Evolutionary conservation across 2,113 vertebrate genomes (phyloP), one percentile per base, ranked within the genome.

Genomic region (Lepus americanus): DNA sequence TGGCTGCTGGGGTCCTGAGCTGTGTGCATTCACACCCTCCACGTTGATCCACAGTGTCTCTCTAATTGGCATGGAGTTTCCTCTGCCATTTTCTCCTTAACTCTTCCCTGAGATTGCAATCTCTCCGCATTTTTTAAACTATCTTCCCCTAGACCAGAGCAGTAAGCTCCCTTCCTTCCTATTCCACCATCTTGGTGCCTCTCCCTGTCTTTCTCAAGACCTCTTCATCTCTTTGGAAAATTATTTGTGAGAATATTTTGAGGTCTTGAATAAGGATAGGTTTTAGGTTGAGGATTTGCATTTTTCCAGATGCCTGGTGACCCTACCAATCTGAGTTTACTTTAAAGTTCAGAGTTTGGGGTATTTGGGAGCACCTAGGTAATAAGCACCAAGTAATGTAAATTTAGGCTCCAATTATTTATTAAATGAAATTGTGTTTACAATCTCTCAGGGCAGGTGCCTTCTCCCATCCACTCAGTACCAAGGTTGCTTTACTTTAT

Each of bases 371-470:
- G 44, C 63, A 96, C 36, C 22, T 88, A 67, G n/a, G 20, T 44
- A 44, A 44, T 44, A 44, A 44, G 44, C 44, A 44, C 44, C 44
- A 44, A 44, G 44, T 77, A 88, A 88, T 85, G 49, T 51, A 49
- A 96, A 94, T 88, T 92, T 74, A 66, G 23, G 5, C 27, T 92
- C 20, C 20, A 85, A 61, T 49, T 69, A 27, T 85, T 92, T 94
- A 90, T 90, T 72, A 55, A 36, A 90, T 70, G 14, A 86, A 29
- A 74, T 82, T 89, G 20, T 89, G 51, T 92, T 90, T 96, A 87
- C 8, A 95, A 8, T 55, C 22, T 96, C 36, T 89, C 36, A 39
- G 49, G 29, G 17, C 12, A 94, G 13, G 8, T 53, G 27, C 33
- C 73, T n/a, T 53, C 6, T 70, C 9, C 19, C n/a, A n/a, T 94